Percentiles rank a stretch among this genome's conserved stretches.
These are phyloP conservation scores for Epirrhoe tristata DNA, from an alignment of 2,888 invertebrate species.

Conservation along the genomic window DNA sequence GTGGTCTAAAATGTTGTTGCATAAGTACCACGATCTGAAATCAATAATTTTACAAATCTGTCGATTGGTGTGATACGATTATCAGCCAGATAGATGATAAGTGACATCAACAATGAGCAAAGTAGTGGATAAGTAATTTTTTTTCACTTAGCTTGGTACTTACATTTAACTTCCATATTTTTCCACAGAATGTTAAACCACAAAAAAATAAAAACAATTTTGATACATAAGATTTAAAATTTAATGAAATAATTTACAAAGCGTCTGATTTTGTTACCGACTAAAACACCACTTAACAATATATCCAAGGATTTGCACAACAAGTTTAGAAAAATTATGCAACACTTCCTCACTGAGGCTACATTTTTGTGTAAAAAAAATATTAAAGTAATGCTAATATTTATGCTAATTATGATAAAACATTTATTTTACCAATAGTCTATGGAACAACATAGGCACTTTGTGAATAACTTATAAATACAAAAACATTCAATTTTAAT, in stretches of 20 bases:
- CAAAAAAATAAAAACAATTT: background rate
- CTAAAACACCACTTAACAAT: conserved; percentile 4
- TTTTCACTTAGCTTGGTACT: background rate
- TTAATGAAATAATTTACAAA: conserved; percentile 9
- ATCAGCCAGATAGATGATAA: background rate
- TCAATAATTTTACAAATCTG: background rate
- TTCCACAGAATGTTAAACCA: background rate
- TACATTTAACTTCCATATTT: background rate
- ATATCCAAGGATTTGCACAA: conserved; percentile 10
- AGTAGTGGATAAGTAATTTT: background rate
- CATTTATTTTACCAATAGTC: no score
- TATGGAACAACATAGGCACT: no score
- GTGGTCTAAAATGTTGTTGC: no score
- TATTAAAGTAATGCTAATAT: background rate
- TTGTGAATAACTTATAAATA: no score
- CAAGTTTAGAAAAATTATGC: conserved; percentile 1
- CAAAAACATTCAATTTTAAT: no score
- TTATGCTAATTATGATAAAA: no score
- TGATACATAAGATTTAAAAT: background rate
- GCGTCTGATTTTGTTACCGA: conserved; percentile 5
- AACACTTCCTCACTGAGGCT: background rate
- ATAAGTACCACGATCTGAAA: no score
- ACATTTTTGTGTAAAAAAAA: background rate
- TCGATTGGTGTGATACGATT: background rate
- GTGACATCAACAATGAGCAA: background rate